Conservation (phyloP, 2,113 vertebrate genomes). For the Holacanthus passer region DNA sequence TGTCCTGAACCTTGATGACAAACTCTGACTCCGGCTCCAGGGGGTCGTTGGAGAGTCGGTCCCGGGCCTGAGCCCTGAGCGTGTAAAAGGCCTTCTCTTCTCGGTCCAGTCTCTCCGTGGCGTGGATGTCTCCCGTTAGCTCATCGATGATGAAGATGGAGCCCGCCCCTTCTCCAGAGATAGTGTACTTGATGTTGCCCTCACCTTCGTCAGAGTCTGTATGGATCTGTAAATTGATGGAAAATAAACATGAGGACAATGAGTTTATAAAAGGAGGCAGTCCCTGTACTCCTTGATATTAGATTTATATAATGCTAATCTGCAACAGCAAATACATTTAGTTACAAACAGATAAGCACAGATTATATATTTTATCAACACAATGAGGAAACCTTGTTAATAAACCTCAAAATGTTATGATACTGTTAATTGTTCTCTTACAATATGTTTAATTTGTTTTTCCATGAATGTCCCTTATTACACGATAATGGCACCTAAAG, state of each 20-base stretch:
- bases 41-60: slow-evolving; percentile 88
- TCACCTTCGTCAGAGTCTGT: slow-evolving; percentile 97
- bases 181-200: slow-evolving; percentile 98
- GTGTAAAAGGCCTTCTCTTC: slow-evolving; percentile 98
- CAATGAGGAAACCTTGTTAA: background rate
- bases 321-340: background rate
- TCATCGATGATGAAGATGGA: slow-evolving; percentile 98
- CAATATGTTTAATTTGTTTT: background rate
- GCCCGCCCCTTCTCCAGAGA: slow-evolving; percentile 96
- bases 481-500: too few species aligned
- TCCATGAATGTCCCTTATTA: background rate
- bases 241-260: background rate
- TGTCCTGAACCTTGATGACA: slow-evolving; percentile 99
- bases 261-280: background rate
- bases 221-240: slow-evolving; percentile 89
- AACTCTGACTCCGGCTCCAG: slow-evolving; percentile 98
- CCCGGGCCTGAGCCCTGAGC: slow-evolving; percentile 91
- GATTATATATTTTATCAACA: background rate
- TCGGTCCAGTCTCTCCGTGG: slow-evolving; percentile 94
- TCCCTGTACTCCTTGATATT: too few species aligned
- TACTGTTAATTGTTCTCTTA: background rate
- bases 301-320: background rate
- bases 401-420: background rate
- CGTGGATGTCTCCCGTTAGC: slow-evolving; percentile 96
- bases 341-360: background rate